phyloP scores from a whole-genome alignment of 2,888 invertebrate genomes.

The Nemoura dubitans region DNA sequence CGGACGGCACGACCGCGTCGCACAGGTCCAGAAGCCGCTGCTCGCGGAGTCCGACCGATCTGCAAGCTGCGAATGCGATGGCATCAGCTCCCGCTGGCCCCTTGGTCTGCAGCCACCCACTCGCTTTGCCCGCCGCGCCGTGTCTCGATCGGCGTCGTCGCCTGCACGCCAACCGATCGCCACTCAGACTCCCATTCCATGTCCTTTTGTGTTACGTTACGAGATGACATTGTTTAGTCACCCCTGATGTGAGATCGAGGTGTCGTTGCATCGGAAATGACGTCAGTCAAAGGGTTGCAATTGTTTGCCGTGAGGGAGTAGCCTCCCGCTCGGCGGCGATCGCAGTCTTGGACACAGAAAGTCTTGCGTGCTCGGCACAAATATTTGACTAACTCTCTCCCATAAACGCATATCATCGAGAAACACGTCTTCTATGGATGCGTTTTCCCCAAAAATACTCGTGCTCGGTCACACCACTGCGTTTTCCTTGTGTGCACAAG shows the following conservation, averaged over 20 bases:
- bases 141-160: no score
- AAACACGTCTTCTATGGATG: neutral
- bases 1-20: neutral
- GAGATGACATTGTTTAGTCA: no score
- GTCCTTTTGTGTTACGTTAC: no score
- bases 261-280: slow-evolving; percentile 42
- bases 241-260: neutral
- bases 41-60: neutral
- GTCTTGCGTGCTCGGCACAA: slow-evolving; percentile 7
- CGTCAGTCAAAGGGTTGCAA: slow-evolving; percentile 47
- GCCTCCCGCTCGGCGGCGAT: slow-evolving; percentile 14
- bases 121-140: no score
- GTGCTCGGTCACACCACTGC: neutral
- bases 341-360: slow-evolving; percentile 31
- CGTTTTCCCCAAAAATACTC: neutral
- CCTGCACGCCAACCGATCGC: no score
- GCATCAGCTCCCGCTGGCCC: no score
- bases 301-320: slow-evolving; percentile 46
- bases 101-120: no score
- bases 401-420: neutral
- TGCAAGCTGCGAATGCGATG: neutral
- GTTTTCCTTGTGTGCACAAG: no score
- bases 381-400: slow-evolving; percentile 29
- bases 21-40: neutral
- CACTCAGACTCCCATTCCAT: no score